Evolutionary conservation across 2,113 vertebrate genomes (phyloP).

Genomic region (Hirundichthys speculiger): DNA sequence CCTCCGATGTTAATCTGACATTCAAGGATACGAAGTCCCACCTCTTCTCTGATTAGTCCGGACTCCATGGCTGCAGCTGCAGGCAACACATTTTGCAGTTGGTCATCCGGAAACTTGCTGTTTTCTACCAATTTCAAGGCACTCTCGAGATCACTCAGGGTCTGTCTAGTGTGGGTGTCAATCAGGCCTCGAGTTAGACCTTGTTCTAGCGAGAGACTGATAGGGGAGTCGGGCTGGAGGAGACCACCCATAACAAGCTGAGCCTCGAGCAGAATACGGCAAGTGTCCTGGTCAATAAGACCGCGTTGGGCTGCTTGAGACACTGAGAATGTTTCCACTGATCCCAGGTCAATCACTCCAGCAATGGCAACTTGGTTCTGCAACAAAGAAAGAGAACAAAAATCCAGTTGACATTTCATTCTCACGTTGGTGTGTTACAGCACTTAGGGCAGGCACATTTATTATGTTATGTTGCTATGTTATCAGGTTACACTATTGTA

Average conservation of each 20-base stretch:
- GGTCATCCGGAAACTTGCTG: slow-evolving; percentile 21
- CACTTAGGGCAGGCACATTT: background rate
- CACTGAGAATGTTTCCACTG: slow-evolving; percentile 92
- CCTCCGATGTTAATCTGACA: slow-evolving; percentile 84
- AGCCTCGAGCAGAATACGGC: slow-evolving; percentile 86
- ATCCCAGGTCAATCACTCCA: slow-evolving; percentile 95
- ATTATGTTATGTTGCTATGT: background rate
- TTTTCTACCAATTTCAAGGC: slow-evolving; percentile 75
- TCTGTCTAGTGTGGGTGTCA: slow-evolving; percentile 74
- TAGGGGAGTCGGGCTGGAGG: slow-evolving; percentile 82
- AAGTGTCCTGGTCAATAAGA: slow-evolving; percentile 95
- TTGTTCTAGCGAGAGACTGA: slow-evolving; percentile 84
- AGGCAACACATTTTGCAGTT: slow-evolving; percentile 70
- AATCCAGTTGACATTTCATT: background rate
- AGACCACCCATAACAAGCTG: slow-evolving; percentile 90
- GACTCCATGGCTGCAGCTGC: slow-evolving; percentile 82
- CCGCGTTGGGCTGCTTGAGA: slow-evolving; percentile 91
- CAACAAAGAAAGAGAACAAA: slow-evolving; percentile 58
- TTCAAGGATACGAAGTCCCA: slow-evolving; percentile 88
- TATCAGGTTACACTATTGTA: background rate
- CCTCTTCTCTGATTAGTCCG: slow-evolving; percentile 81
- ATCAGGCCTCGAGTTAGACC: slow-evolving; percentile 83
- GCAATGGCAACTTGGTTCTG: slow-evolving; percentile 86
- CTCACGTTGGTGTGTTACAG: background rate
- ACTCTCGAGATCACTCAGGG: slow-evolving; percentile 81